These are phyloP conservation scores for Aphelinus atriplicis DNA, from an alignment of 1,140 invertebrate genomes.

Conservation along the genomic window DNA sequence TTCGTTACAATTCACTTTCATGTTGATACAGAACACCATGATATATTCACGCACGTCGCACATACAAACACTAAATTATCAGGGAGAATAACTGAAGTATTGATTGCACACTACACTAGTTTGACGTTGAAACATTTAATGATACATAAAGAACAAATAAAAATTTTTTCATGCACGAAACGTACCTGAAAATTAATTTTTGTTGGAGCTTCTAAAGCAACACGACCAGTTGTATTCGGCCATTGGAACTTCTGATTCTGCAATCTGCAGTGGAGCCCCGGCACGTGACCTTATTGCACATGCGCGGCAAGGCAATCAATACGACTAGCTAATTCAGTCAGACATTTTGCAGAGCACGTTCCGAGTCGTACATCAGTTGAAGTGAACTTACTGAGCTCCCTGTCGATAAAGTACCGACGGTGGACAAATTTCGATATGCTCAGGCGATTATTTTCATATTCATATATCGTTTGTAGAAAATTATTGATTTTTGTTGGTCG, in stretches of 20 bases:
- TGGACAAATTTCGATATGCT: background rate
- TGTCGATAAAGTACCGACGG: slow-evolving; percentile 28
- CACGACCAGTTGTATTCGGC: slow-evolving; percentile 15
- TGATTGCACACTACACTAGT: background rate
- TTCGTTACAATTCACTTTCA: no score
- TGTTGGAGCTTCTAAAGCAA: background rate
- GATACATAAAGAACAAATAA: no score
- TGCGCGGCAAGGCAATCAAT: slow-evolving; percentile 30
- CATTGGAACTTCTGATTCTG: slow-evolving; percentile 25
- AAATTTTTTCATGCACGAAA: background rate
- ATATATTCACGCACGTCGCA: no score
- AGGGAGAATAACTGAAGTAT: background rate
- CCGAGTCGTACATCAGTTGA: background rate
- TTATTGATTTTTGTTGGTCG: no score
- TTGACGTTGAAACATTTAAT: background rate
- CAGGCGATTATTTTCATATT: background rate
- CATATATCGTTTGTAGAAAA: no score
- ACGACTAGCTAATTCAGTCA: background rate
- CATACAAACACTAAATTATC: background rate
- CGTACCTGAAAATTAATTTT: slow-evolving; percentile 25
- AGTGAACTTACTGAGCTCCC: background rate
- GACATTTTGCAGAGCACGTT: background rate
- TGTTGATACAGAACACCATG: no score
- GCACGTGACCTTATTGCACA: slow-evolving; percentile 34
- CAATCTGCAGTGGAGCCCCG: slow-evolving; percentile 13